A percentile compares a stretch with the other conserved stretches of the same genome.
Conservation (phyloP, 1,140 invertebrate genomes). For the Antheraea pernyi region DNA sequence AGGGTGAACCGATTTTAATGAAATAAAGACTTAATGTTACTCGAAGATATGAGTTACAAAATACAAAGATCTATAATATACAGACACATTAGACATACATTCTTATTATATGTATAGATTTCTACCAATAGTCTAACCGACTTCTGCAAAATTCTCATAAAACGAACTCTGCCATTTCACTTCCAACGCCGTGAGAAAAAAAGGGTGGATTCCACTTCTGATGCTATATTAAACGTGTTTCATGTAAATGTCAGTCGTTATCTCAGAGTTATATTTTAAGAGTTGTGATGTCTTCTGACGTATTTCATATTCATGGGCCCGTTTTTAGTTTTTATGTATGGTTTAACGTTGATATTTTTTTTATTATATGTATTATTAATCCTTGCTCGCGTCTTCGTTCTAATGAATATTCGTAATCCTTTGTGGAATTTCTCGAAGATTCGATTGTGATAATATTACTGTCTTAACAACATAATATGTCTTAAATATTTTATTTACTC, state of each 20-base stretch:
- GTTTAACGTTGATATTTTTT: constrained; percentile 22
- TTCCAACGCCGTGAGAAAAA: constrained; percentile 54
- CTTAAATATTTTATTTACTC: too few relatives aligned
- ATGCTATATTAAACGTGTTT: constrained; percentile 59
- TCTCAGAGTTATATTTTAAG: constrained; percentile 43
- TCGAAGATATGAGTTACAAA: too few relatives aligned
- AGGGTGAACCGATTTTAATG: too few relatives aligned
- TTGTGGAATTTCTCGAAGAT: too few relatives aligned
- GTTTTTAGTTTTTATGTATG: constrained; percentile 40
- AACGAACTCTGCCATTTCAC: constrained; percentile 41
- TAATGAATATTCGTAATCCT: too few relatives aligned
- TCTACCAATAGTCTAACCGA: neutral
- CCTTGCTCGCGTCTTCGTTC: neutral
- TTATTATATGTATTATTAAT: constrained; percentile 14
- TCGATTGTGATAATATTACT: too few relatives aligned
- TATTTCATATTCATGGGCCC: constrained; percentile 49
- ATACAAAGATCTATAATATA: too few relatives aligned
- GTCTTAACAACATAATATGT: too few relatives aligned
- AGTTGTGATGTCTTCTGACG: constrained; percentile 33
- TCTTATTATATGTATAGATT: too few relatives aligned
- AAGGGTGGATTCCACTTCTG: constrained; percentile 39
- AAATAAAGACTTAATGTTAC: too few relatives aligned
- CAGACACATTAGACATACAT: too few relatives aligned
- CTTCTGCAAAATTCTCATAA: neutral
- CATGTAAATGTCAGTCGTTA: constrained; percentile 55